A percentile compares a stretch with the other conserved stretches of the same genome.
Evolutionary conservation across 2,797 vertebrate genomes (phyloP).

Genomic region (Orestias chungarensis): DNA sequence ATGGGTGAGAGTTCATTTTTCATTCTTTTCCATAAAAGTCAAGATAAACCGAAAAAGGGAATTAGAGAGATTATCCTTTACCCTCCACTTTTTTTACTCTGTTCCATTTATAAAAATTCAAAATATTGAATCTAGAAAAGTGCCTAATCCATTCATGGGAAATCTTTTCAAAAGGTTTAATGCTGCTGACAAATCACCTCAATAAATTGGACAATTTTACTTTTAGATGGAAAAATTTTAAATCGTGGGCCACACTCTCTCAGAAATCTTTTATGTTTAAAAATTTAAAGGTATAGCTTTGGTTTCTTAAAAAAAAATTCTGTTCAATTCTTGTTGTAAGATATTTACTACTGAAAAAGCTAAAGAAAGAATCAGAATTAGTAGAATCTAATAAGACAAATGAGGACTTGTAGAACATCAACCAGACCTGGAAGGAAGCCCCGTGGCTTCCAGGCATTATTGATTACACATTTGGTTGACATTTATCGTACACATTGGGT

Average conservation of each 20-base stretch:
- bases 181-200: not conserved
- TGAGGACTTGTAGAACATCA: not conserved
- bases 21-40: slow-evolving; percentile 25
- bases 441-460: too few relatives aligned
- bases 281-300: not conserved
- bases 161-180: not conserved
- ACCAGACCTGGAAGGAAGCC: not conserved
- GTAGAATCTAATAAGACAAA: not conserved
- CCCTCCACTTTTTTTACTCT: slow-evolving; percentile 24
- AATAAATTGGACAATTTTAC: not conserved
- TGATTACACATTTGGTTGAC: not conserved
- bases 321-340: not conserved
- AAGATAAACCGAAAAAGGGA: slow-evolving; percentile 19
- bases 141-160: not conserved
- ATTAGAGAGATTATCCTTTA: slow-evolving; percentile 36
- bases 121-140: not conserved
- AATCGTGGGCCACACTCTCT: not conserved
- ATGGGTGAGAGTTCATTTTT: slow-evolving; percentile 43
- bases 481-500: not conserved
- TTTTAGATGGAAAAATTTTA: not conserved
- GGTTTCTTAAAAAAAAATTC: not conserved
- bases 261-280: not conserved
- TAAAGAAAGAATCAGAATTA: not conserved
- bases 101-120: slow-evolving; percentile 18
- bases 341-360: not conserved